phyloP scores from a whole-genome alignment of 1,140 invertebrate species.

The Drosophila kurseongensis region DNA sequence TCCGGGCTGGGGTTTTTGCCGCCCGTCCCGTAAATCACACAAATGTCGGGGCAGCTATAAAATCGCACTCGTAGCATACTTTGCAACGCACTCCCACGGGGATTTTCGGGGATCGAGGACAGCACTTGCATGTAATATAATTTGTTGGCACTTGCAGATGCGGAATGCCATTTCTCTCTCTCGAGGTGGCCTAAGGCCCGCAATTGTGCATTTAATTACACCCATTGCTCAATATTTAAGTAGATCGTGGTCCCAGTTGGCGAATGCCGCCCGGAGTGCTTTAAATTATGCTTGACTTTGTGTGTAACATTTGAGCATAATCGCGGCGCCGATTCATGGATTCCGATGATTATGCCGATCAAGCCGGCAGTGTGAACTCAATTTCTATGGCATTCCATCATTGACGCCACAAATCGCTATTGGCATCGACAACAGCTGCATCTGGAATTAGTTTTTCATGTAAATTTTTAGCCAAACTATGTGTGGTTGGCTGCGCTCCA shows the following conservation, averaged over 20 bases:
- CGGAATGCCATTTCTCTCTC: slow-evolving; percentile 37
- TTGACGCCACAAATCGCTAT: slow-evolving; percentile 34
- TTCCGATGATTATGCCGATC: slow-evolving; percentile 77
- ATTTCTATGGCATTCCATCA: slow-evolving; percentile 59
- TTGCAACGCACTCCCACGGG: slow-evolving; percentile 42
- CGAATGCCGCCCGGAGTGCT: slow-evolving; percentile 30
- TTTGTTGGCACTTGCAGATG: slow-evolving; percentile 61
- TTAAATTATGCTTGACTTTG: slow-evolving; percentile 63
- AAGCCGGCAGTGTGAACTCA: slow-evolving; percentile 71
- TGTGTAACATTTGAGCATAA: slow-evolving; percentile 60
- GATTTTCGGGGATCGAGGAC: neutral
- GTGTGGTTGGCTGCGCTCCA: slow-evolving; percentile 23
- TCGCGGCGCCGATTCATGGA: slow-evolving; percentile 66
- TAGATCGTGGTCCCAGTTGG: neutral
- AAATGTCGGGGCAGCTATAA: slow-evolving; percentile 65
- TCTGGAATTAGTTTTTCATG: slow-evolving; percentile 78
- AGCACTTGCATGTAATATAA: slow-evolving; percentile 46
- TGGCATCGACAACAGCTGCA: slow-evolving; percentile 29
- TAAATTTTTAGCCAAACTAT: slow-evolving; percentile 73
- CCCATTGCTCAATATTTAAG: slow-evolving; percentile 9
- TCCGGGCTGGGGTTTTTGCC: slow-evolving; percentile 48
- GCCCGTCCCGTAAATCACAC: slow-evolving; percentile 67
- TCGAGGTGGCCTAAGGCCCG: neutral
- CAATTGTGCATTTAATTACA: slow-evolving; percentile 64
- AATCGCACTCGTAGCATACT: slow-evolving; percentile 60